Evolutionary conservation across 2,797 vertebrate genomes (phyloP), one percentile per base, ranked within the genome.

Genomic region (Enteromius thamalakanensis): DNA sequence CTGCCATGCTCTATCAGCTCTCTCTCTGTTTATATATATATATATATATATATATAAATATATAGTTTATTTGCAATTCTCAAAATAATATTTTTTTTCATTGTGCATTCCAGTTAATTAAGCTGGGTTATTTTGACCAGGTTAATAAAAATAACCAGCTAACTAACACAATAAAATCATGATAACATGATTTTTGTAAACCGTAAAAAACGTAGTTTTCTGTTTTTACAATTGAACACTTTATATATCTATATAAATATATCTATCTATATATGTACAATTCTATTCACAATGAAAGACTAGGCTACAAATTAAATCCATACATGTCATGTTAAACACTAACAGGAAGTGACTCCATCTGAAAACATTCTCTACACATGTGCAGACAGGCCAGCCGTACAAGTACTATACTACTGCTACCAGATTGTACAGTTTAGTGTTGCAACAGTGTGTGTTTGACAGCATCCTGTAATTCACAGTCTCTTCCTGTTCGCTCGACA

Each of bases 311-410:
- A 55, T 47, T 21, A 1, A 80, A 80, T 60, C 7, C 9, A 55
- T 75, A 23, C 6, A 55, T 51, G 49, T 34, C 14, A 58, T 23
- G 34, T 37, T 32, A 40, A 55, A 34, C 21, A 40, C 32, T 55
- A n/a, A 23, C 32, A 58, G 32, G 32, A 75, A 75, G 10, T n/a
- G 34, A 37, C 11, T 74, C 14, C 55, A 76, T 76, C n/a, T 77
- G 26, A 65, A 76, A 77, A 45, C 23, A 64, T 64, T 77, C 37
- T 45, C 37, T 51, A 49, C 55, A 77, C 53, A 47, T 32, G 19
- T 47, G 11, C 53, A n/a, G 53, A 71, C 26, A 32, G 42, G 14
- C 40, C 55, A 45, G 40, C 37, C 26, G 37, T 29, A 60, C 2
- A 9, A 9, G 9, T 12, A 21, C 79, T 34, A 40, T 72, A 23